Conservation (phyloP, 2,797 vertebrate genomes). For the Pseudomugil tenellus region DNA sequence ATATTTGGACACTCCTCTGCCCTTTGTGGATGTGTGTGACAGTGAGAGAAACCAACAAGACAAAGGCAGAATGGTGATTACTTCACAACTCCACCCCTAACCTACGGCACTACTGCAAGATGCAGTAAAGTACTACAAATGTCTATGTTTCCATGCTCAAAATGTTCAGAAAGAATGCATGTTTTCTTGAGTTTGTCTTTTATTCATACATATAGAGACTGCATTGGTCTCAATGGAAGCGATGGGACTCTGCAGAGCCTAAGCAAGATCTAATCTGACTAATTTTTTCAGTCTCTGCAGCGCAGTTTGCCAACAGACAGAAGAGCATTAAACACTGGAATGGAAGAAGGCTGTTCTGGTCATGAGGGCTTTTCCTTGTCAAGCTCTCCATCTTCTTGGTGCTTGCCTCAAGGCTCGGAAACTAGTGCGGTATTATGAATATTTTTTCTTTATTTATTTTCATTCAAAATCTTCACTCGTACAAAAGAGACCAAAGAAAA, state of each 20-base stretch:
- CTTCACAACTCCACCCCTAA: slow-evolving; percentile 32
- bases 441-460: slow-evolving; percentile 76
- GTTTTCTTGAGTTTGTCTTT: slow-evolving; percentile 14
- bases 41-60: slow-evolving; percentile 57
- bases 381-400: slow-evolving; percentile 27
- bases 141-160: slow-evolving; percentile 41
- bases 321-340: slow-evolving; percentile 55
- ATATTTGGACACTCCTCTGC: slow-evolving; percentile 78
- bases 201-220: slow-evolving; percentile 34
- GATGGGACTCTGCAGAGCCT: slow-evolving; percentile 41
- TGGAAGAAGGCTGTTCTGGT: slow-evolving; percentile 51
- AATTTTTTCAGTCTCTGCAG: slow-evolving; percentile 31
- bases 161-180: slow-evolving; percentile 32
- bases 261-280: slow-evolving; percentile 73
- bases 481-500: slow-evolving; percentile 76
- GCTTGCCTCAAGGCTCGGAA: slow-evolving; percentile 59
- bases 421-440: slow-evolving; percentile 64
- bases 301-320: slow-evolving; percentile 57
- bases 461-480: slow-evolving; percentile 69
- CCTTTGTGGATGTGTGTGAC: slow-evolving; percentile 63
- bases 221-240: slow-evolving; percentile 10
- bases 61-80: slow-evolving; percentile 51
- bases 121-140: slow-evolving; percentile 38
- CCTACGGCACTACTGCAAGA: slow-evolving; percentile 24
- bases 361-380: slow-evolving; percentile 57